Base-by-base conservation (phyloP, 2,888 invertebrate species). In the Hirtodrosophila duncani region DNA sequence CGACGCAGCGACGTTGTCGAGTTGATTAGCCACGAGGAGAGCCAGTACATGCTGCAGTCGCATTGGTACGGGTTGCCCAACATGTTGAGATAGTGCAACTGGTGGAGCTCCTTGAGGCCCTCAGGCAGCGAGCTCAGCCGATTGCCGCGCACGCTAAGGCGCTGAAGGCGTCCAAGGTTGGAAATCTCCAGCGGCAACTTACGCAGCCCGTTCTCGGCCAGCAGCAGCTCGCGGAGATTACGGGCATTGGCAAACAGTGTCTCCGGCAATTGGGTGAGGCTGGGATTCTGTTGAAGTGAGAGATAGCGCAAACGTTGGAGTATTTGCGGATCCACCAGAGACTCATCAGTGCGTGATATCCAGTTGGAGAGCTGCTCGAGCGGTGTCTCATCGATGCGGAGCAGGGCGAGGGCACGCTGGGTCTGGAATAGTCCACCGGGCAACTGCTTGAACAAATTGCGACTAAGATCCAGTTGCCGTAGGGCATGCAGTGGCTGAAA, bases 41-140 rank as follows among this genome's bases (percentile, higher is more conserved):
- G 91, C 95, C 95, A 95, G 63, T 90, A 91, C 90, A 94, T 93
- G 36, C 93, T 90, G 81, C 96, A 96, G 85, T 95, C 94, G 87
- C 96, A 96, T 10, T 91, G 91, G 92, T 94, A 95, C 17, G 92
- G 92, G 84, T 96, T 96, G 46, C 91, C 90, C 21, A 90, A 88
- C 63, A 96, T 89, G 64, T 91, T 90, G 17, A 96, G 85, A 57
- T 90, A 89, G 66, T 89, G 87, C 43, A 96, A 86, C 34, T 89
- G 86, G 4, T 89, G 88, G 44, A 95, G 87, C 70, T 90, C 89
- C 41, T 90, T 89, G 41, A 96, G 84, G 9, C 92, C 91, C 44
- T 89, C 88, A 14, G 94, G 95, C 68, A 95, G 86, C 75, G 91
- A 91, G 21, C 91, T 90, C 70, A 95, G 85, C 39, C 89, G 89